These are phyloP conservation scores for Scomberomorus guttatus DNA, from an alignment of 2,797 vertebrate genomes.

Conservation along the genomic window DNA sequence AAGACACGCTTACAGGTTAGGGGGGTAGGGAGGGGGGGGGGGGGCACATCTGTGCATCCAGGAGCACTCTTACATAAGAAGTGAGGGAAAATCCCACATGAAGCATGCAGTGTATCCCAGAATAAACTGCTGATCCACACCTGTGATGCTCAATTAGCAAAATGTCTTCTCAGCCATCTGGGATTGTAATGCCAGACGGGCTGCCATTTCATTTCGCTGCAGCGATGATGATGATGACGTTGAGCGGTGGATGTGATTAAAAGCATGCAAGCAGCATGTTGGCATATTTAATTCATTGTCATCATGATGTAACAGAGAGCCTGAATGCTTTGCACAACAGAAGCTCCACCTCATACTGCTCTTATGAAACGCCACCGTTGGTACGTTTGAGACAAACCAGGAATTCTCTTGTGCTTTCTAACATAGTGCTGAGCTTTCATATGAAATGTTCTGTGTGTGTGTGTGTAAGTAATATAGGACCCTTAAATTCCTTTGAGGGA, in stretches of 20 bases:
- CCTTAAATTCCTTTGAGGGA: conserved; percentile 35
- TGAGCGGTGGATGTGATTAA: conserved; percentile 53
- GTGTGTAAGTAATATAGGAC: conserved; percentile 2
- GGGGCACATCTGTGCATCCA: conserved; percentile 42
- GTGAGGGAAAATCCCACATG: conserved; percentile 37
- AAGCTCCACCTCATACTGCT: conserved; percentile 18
- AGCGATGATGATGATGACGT: conserved; percentile 20
- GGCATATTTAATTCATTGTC: conserved; percentile 44
- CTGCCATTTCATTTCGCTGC: conserved; percentile 52
- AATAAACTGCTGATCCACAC: conserved; percentile 34
- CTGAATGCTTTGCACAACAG: conserved; percentile 18
- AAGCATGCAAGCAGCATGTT: conserved; percentile 32
- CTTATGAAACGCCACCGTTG: conserved; percentile 1
- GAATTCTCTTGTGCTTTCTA: not conserved
- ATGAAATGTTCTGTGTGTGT: conserved; percentile 1
- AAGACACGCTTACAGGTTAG: too few relatives aligned
- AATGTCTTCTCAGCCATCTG: conserved; percentile 52
- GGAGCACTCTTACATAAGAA: conserved; percentile 51
- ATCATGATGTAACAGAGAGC: conserved; percentile 42
- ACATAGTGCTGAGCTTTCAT: not conserved
- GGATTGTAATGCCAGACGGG: conserved; percentile 36
- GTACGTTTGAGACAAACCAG: not conserved
- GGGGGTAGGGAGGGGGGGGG: not conserved
- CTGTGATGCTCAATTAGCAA: conserved; percentile 60
- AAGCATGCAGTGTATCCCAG: conserved; percentile 25